Conservation (phyloP, 2,888 invertebrate species). For the Adineta ricciae region DNA sequence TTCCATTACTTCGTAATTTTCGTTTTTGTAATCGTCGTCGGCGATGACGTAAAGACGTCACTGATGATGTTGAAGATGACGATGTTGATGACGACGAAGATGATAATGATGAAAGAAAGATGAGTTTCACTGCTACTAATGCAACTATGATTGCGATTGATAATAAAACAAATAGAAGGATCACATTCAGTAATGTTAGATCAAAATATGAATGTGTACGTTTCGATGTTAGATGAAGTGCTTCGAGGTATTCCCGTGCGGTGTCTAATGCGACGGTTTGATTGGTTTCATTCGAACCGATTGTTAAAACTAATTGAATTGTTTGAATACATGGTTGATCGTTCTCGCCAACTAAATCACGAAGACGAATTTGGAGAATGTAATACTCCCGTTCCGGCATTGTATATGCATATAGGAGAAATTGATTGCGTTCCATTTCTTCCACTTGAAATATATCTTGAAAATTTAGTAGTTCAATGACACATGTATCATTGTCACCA, state of each 20-base stretch:
- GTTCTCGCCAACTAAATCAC: background rate
- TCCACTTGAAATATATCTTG: background rate
- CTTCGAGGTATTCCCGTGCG: background rate
- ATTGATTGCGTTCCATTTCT: background rate
- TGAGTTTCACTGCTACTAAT: background rate
- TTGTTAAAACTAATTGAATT: background rate
- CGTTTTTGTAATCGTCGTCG: background rate
- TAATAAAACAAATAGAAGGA: background rate
- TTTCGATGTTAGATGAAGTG: background rate
- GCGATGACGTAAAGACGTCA: background rate
- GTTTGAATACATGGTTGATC: background rate
- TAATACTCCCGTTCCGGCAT: background rate
- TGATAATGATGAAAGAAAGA: background rate
- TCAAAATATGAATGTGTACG: conserved; percentile 6
- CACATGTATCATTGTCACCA: conserved; percentile 20
- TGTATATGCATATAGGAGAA: background rate
- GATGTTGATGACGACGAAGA: background rate
- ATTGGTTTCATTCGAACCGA: conserved; percentile 8
- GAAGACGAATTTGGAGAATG: background rate
- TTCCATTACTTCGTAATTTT: background rate
- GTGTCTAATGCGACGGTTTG: background rate
- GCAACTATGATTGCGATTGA: background rate
- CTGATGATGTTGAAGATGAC: background rate
- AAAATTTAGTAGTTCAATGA: background rate
- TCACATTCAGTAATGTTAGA: conserved; percentile 13